A percentile compares a stretch with the other conserved stretches of the same genome.
Evolutionary conservation across 23 tunicate genomes (phyloP).

Genomic region (Trididemnum miniatum): DNA sequence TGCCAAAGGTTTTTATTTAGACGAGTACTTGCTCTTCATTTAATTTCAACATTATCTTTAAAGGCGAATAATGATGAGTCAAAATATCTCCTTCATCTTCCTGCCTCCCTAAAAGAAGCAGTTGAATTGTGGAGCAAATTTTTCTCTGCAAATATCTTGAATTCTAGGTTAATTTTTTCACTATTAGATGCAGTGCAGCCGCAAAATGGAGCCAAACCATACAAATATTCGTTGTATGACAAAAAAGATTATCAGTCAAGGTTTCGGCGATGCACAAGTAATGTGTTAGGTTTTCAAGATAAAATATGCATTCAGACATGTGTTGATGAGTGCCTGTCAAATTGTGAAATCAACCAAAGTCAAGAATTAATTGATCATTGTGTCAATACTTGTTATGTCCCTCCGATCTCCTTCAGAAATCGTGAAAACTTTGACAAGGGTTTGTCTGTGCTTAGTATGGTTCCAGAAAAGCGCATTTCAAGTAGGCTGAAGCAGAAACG

Average conservation of each 20-base stretch:
- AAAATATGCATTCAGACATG: too few species aligned
- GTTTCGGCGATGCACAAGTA: neutral
- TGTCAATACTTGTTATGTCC: neutral
- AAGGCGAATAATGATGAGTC: neutral
- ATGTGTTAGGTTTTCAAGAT: too few species aligned
- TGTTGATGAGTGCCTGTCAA: neutral
- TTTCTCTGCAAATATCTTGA: neutral
- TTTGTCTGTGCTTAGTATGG: neutral
- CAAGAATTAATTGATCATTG: too few species aligned
- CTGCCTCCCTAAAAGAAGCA: neutral
- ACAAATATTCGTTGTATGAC: neutral
- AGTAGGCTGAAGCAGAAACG: slow-evolving; percentile 25
- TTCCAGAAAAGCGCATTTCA: slow-evolving; percentile 20
- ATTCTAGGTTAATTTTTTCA: too few species aligned
- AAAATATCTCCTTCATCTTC: neutral
- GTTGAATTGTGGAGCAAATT: neutral
- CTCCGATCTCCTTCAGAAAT: neutral
- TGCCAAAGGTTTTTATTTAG: neutral
- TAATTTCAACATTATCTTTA: neutral
- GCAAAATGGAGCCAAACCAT: neutral
- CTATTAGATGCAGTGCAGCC: neutral
- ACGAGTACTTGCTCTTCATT: neutral
- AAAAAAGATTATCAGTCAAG: neutral
- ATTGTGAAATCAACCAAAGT: neutral
- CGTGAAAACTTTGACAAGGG: neutral